Evolutionary conservation across 2,888 invertebrate genomes (phyloP).

Genomic region (Eupithecia subumbrata): DNA sequence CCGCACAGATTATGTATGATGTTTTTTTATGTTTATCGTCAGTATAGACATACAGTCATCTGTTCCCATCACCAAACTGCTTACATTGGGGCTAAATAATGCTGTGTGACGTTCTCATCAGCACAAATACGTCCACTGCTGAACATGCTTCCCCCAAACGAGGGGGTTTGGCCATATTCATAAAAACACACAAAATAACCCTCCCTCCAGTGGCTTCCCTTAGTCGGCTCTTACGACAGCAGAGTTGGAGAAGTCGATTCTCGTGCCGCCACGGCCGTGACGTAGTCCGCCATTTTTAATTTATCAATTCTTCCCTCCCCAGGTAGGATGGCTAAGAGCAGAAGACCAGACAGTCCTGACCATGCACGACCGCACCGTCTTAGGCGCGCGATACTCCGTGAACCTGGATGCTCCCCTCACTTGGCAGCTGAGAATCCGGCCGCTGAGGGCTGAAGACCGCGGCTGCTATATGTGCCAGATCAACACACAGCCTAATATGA

Average conservation of each 20-base stretch:
- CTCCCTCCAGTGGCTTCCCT: neutral
- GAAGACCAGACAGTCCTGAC: slow-evolving; percentile 96
- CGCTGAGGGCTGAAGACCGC: slow-evolving; percentile 91
- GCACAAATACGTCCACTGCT: neutral
- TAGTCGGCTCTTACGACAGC: neutral
- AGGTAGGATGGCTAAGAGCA: slow-evolving; percentile 95
- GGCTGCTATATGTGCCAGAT: slow-evolving; percentile 97
- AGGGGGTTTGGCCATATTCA: neutral
- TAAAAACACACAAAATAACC: neutral
- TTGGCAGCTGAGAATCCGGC: slow-evolving; percentile 93
- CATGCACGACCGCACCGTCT: slow-evolving; percentile 92
- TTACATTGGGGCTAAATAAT: neutral
- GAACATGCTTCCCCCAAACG: neutral
- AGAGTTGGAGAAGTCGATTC: neutral
- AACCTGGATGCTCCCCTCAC: slow-evolving; percentile 92
- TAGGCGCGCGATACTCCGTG: slow-evolving; percentile 92
- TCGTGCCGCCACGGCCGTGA: neutral
- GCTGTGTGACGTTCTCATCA: neutral
- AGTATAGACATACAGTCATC: neutral
- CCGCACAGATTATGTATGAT: too few species aligned
- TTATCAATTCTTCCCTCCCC: slow-evolving; percentile 38
- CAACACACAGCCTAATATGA: slow-evolving; percentile 92
- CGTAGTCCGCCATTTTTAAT: neutral
- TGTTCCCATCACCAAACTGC: neutral
- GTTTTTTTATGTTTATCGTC: too few species aligned